These are phyloP conservation scores for Oreonectes daqikongensis DNA, from an alignment of 2,797 vertebrate genomes.

Conservation along the genomic window DNA sequence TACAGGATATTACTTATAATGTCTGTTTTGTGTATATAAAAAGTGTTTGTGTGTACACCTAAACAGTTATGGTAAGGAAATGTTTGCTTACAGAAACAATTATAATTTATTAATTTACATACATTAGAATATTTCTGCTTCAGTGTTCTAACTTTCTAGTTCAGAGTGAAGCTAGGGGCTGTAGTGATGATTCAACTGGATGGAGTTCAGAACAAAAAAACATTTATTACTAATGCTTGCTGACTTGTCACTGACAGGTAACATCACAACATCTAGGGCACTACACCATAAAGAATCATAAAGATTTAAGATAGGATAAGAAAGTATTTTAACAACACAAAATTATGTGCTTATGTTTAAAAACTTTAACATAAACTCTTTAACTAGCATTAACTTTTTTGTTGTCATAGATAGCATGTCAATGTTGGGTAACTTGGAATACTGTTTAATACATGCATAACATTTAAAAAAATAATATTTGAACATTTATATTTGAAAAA, in stretches of 20 bases:
- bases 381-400: too few species aligned
- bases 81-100: too few species aligned
- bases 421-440: too few species aligned
- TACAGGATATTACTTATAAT: neutral
- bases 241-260: neutral
- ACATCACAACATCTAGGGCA: neutral
- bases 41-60: neutral
- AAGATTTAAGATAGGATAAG: neutral
- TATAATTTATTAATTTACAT: too few species aligned
- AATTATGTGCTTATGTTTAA: too few species aligned
- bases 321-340: neutral
- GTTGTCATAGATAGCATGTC: too few species aligned
- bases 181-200: slow-evolving; percentile 46
- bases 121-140: slow-evolving; percentile 16
- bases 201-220: slow-evolving; percentile 33
- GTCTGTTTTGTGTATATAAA: too few species aligned
- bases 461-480: too few species aligned
- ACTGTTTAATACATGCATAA: too few species aligned
- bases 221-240: slow-evolving; percentile 20
- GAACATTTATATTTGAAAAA: neutral
- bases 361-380: too few species aligned
- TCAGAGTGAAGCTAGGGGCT: slow-evolving; percentile 9
- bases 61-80: neutral
- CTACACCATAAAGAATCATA: neutral
- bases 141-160: slow-evolving; percentile 1